These are phyloP conservation scores for Dendrolimus punctatus DNA, from an alignment of 1,140 invertebrate genomes.

Conservation along the genomic window DNA sequence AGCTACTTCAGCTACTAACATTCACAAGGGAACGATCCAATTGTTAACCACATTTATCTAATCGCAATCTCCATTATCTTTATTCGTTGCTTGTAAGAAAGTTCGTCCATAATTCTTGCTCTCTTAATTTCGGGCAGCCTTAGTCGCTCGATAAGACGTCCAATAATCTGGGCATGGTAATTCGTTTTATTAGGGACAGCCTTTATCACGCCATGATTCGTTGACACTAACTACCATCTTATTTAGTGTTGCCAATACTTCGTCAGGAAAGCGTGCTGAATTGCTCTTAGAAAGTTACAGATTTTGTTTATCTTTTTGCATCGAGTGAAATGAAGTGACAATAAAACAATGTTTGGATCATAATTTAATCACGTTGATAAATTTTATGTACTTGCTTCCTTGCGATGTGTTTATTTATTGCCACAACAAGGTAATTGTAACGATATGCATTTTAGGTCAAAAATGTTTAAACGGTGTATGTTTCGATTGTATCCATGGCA, in stretches of 20 bases:
- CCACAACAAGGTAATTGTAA: too few species aligned
- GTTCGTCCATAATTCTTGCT: slow-evolving; percentile 61
- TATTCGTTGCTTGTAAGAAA: slow-evolving; percentile 50
- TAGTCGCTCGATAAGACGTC: slow-evolving; percentile 54
- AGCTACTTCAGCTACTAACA: not conserved
- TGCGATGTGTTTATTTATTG: too few species aligned
- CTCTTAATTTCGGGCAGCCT: slow-evolving; percentile 58
- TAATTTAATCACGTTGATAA: too few species aligned
- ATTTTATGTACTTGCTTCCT: too few species aligned
- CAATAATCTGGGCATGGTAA: slow-evolving; percentile 54
- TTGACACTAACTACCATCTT: slow-evolving; percentile 39
- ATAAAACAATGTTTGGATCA: too few species aligned
- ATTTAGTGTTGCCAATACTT: slow-evolving; percentile 22
- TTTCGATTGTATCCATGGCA: too few species aligned
- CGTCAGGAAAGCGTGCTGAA: too few species aligned
- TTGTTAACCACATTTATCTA: slow-evolving; percentile 52
- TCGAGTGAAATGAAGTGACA: too few species aligned
- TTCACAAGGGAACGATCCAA: slow-evolving; percentile 6
- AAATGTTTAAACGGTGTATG: too few species aligned
- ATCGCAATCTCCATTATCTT: slow-evolving; percentile 61
- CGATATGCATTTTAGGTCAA: too few species aligned
- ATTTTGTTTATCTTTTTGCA: too few species aligned
- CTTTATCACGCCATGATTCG: slow-evolving; percentile 50
- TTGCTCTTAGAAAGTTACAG: too few species aligned
- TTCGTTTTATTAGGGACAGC: slow-evolving; percentile 53